Evolutionary conservation across 2,113 vertebrate species (phyloP).

Genomic region (Sitta europaea): DNA sequence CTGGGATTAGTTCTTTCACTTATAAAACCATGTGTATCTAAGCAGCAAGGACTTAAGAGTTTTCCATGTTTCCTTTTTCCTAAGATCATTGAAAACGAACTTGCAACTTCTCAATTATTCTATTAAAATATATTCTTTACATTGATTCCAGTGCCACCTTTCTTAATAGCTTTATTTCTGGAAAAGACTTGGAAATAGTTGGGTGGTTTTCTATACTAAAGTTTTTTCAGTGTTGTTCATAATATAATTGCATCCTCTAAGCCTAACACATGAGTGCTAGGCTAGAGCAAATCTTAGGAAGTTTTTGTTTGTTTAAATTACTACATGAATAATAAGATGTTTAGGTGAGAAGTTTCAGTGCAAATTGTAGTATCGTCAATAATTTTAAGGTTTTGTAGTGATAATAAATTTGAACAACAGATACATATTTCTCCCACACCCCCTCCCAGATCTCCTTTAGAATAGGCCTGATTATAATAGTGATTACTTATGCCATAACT

Average conservation of each 20-base stretch:
- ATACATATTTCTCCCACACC: accelerated
- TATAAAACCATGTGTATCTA: not conserved
- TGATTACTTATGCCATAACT: not conserved
- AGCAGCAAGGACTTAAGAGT: not conserved
- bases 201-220: not conserved
- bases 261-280: not conserved
- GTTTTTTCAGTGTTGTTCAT: not conserved
- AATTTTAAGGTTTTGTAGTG: not conserved
- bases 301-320: not conserved
- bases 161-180: not conserved
- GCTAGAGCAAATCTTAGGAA: not conserved
- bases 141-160: not conserved
- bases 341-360: not conserved
- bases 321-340: not conserved
- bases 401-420: not conserved
- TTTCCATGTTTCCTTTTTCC: not conserved
- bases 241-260: not conserved
- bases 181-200: not conserved
- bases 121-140: not conserved
- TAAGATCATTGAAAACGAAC: not conserved
- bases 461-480: not conserved
- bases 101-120: not conserved
- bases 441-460: not conserved
- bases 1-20: not conserved
- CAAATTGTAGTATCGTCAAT: not conserved